A percentile compares a stretch with the other conserved stretches of the same genome.
phyloP scores from a whole-genome alignment of 2,888 invertebrate species.

The Gisinianus flammeolus region DNA sequence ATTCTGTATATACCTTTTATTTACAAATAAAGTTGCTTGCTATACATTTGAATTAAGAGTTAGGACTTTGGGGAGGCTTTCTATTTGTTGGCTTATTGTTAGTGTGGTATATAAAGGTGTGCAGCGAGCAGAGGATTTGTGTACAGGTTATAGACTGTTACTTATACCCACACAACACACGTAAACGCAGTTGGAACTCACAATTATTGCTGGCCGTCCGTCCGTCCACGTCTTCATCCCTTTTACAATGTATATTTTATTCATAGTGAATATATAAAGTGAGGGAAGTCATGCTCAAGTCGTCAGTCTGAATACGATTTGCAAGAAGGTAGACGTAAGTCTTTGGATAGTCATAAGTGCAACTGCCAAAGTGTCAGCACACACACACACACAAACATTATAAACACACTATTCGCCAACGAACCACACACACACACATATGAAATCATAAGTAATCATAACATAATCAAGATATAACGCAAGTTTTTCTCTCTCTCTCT shows the following conservation, averaged over 20 bases:
- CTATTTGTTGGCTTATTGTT: too few relatives aligned
- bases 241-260: not conserved
- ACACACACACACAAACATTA: not conserved
- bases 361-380: not conserved
- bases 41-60: too few relatives aligned
- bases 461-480: not conserved
- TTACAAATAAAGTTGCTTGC: too few relatives aligned
- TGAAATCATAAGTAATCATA: not conserved
- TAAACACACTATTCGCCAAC: not conserved
- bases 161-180: too few relatives aligned
- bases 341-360: not conserved
- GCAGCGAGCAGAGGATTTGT: too few relatives aligned
- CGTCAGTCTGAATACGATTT: conserved; percentile 13
- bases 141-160: too few relatives aligned
- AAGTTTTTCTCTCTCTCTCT: not conserved
- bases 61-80: too few relatives aligned
- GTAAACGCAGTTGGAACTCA: too few relatives aligned
- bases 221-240: too few relatives aligned
- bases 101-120: too few relatives aligned
- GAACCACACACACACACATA: not conserved
- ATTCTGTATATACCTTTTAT: too few relatives aligned
- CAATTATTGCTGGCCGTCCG: too few relatives aligned
- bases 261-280: conserved; percentile 12
- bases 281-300: conserved; percentile 18
- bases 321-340: not conserved